Evolutionary conservation across 1,140 invertebrate species (phyloP), one percentile per base, ranked within the genome.

Genomic region (Drosophila tropicalis): DNA sequence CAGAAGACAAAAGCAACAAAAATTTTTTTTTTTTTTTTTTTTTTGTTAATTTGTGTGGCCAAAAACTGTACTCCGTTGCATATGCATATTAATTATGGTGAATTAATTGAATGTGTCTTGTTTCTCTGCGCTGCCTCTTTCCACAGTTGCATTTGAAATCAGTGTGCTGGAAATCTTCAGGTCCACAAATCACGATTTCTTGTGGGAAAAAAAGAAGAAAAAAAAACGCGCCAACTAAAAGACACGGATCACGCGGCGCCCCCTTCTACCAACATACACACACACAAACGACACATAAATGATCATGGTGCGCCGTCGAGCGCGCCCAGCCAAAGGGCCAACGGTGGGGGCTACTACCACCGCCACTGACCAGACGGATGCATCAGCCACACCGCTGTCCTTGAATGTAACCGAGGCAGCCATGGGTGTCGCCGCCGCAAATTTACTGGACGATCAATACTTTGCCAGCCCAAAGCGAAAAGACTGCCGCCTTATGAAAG

Each of bases 381-480:
- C 69, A 22, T 56, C 63, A 17, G 71, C 67, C 19, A 22, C 69
- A 2, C 9, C 36, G 15, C 22, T 72, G 64, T 40, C 83, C 7
- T 47, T 70, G 10, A 79, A 72, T 65, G 71, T 67, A 5, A 74
- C 54, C 15, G 55, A 68, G 5, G 72, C 73, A 3, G 76, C 63
- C 12, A 5, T 39, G 15, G 47, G 66, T 5, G 72, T 68, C 1
- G 73, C 72, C 47, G 66, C 63, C n/a, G 65, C 63, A 41, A 70
- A 73, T 41, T 36, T 89, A 32, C 67, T 91, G 47, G 91, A 92
- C 61, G 91, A 92, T 76, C 90, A 90, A 81, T 91, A 89, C 61
- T 92, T 87, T 87, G 91, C 90, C 25, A 92, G 91, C 54, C 91
- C 91, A 15, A 92, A 92, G 75, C 83, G 91, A 62, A 92, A 92